Evolutionary conservation across 2,888 invertebrate genomes (phyloP), one percentile per base, ranked within the genome.

Genomic region (Xylota segnis): DNA sequence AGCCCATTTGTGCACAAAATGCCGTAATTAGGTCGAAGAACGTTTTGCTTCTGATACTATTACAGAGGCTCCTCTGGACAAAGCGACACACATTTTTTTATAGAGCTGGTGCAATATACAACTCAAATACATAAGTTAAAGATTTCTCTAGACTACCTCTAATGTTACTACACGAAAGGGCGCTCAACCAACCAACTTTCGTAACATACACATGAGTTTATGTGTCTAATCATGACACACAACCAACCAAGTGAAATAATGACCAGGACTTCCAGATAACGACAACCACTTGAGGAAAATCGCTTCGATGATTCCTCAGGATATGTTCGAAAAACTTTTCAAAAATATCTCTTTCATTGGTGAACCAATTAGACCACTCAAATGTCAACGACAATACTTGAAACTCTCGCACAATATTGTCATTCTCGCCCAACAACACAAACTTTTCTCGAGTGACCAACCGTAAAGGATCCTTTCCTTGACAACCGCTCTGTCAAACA

Each of bases 401-500:
- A 32, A 56, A 14, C 32, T 32, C 32, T 14, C 7, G 34, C 37
- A n/a, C 7, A 56, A 56, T 32, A 3, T 32, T 56, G 63, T 18
- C 14, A 40, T 18, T 56, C 52, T 29, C 63, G 12, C 7, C 29
- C 23, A 5, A 54, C 10, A 23, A 23, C 12, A 32, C 0, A 52
- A 71, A 74, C 43, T 63, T 56, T 58, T 27, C 9, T 63, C 40
- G n/a, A 27, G 43, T 23, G 43, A 50, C 29, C 52, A 54, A 14
- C 32, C 29, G 10, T n/a, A 32, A 37, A 14, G 59, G 10, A 45
- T 27, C 45, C 10, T 65, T 23, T 43, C 52, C 29, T 32, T 37
- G 68, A 61, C 40, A 52, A 61, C 76, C 14, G 12, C 52, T 54
- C 16, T 59, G 76, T 66, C 68, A 59, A 77, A 68, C 52, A 77